These are phyloP conservation scores for Copidosoma aretas DNA, from an alignment of 2,888 invertebrate species.

Conservation along the genomic window DNA sequence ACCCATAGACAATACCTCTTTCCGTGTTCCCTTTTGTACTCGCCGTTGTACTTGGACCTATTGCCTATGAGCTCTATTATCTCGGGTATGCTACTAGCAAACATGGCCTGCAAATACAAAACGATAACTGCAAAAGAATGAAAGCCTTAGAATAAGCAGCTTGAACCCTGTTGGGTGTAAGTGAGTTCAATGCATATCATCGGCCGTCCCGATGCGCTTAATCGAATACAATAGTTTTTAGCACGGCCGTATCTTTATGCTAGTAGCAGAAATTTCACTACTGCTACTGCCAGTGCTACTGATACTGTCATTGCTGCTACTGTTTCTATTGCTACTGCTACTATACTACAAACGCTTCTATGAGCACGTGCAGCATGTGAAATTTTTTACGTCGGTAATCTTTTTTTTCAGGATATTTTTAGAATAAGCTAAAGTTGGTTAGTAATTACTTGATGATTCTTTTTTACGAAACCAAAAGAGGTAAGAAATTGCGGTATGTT, in stretches of 20 bases:
- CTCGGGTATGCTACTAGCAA: constrained; percentile 99
- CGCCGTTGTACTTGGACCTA: constrained; percentile 99
- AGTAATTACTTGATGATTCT: too few species aligned
- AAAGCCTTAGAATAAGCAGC: constrained; percentile 18
- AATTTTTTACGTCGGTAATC: too few species aligned
- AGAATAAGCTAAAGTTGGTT: too few species aligned
- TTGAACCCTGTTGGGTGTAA: not conserved
- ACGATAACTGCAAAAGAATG: constrained; percentile 45
- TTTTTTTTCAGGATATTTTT: too few species aligned
- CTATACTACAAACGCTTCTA: not conserved
- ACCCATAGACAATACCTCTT: constrained; percentile 79
- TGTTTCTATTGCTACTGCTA: not conserved
- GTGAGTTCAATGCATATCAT: not conserved
- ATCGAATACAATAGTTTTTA: too few species aligned
- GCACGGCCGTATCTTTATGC: too few species aligned
- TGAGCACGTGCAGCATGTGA: not conserved
- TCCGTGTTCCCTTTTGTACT: constrained; percentile 99
- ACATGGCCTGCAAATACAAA: constrained; percentile 94
- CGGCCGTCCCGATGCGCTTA: too few species aligned
- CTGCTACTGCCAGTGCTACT: too few species aligned
- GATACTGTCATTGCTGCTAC: not conserved
- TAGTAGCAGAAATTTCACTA: too few species aligned
- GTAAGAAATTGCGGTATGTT: not conserved
- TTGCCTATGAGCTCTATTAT: constrained; percentile 99
- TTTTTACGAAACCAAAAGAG: not conserved